phyloP scores from a whole-genome alignment of 2,113 vertebrate species.

The Cyanoderma ruficeps region DNA sequence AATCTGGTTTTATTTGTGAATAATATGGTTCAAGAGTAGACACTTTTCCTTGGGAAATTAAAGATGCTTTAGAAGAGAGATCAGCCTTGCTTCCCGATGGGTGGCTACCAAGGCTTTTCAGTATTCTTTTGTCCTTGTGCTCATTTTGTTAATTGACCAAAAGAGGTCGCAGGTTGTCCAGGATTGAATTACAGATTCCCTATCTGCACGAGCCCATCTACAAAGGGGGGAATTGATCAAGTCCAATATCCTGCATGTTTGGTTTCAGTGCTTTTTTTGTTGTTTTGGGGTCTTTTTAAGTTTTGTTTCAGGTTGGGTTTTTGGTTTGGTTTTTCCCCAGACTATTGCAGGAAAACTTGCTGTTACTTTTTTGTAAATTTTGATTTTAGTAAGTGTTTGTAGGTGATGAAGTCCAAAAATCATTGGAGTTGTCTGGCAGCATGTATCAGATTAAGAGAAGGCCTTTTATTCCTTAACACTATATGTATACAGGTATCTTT shows the following conservation, averaged over 20 bases:
- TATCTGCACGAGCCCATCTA: background rate
- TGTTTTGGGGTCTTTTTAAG: background rate
- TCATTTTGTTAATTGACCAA: slow-evolving; percentile 47
- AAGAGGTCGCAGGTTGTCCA: slow-evolving; percentile 73
- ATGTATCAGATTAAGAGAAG: background rate
- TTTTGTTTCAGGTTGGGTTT: background rate
- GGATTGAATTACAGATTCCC: background rate
- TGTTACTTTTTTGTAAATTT: background rate
- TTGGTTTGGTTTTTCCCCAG: background rate
- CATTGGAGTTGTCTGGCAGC: background rate
- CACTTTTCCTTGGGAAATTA: background rate
- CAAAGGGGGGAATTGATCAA: background rate
- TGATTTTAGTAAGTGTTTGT: background rate
- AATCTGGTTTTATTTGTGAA: background rate
- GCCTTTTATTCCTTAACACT: background rate
- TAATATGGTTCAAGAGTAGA: background rate
- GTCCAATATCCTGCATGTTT: background rate
- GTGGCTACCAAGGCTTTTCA: background rate
- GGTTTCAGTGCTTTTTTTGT: background rate
- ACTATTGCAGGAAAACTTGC: background rate
- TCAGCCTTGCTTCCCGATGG: background rate
- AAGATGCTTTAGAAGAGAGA: background rate
- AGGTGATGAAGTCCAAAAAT: background rate
- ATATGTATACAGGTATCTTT: background rate
- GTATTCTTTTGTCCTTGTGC: background rate